Conservation (phyloP, 2,113 vertebrate genomes). For the Gavia stellata region DNA sequence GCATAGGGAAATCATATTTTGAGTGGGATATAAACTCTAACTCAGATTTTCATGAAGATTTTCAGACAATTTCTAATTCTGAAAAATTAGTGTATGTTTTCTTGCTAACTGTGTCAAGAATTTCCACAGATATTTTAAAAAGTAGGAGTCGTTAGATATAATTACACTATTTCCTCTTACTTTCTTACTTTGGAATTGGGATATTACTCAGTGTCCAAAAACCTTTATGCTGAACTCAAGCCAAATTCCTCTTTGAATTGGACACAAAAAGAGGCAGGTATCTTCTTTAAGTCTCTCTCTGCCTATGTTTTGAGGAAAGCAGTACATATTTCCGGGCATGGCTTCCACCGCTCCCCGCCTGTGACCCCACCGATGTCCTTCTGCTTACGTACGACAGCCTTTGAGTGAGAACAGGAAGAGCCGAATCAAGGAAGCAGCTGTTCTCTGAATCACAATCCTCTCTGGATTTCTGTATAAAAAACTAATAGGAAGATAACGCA, state of each 20-base stretch:
- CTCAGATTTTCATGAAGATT: background rate
- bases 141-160: background rate
- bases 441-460: constrained; percentile 53
- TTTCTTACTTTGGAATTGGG: background rate
- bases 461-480: constrained; percentile 12
- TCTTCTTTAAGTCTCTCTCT: background rate
- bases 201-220: background rate
- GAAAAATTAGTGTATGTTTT: background rate
- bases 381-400: background rate
- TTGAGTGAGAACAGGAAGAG: constrained; percentile 38
- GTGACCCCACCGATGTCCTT: background rate
- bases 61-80: background rate
- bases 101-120: background rate
- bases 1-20: background rate
- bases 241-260: background rate
- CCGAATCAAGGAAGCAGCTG: constrained; percentile 35
- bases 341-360: background rate
- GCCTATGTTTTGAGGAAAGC: background rate
- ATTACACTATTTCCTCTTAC: background rate
- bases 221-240: background rate
- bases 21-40: background rate
- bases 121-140: background rate
- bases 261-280: background rate
- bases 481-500: background rate
- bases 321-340: background rate